These are phyloP conservation scores for Pycnonotus jocosus DNA, from an alignment of 2,113 vertebrate genomes.

Conservation along the genomic window DNA sequence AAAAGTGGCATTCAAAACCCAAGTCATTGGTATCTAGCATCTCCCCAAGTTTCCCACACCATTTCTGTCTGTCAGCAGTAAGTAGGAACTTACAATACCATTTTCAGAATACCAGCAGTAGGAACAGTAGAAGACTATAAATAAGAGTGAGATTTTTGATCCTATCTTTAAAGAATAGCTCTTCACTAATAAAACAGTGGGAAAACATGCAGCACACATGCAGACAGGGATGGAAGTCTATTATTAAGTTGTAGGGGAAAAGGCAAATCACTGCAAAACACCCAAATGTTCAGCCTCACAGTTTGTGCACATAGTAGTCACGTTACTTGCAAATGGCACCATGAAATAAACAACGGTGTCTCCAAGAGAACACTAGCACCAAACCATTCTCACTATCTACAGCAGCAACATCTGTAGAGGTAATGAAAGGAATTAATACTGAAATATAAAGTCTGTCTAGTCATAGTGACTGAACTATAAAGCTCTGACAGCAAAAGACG, in stretches of 20 bases:
- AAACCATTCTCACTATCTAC: background rate
- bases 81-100: too few species aligned
- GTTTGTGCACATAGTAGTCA: background rate
- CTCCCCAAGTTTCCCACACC: fast-evolving
- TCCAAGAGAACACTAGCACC: background rate
- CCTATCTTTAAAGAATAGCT: background rate
- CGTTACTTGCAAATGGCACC: background rate
- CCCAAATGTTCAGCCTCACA: background rate
- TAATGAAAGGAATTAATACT: background rate
- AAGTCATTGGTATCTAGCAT: background rate
- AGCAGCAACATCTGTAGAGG: background rate
- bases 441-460: background rate
- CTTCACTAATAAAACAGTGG: background rate
- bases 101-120: too few species aligned
- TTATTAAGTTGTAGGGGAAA: background rate
- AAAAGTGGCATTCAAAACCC: background rate
- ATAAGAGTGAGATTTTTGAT: background rate
- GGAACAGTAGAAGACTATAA: background rate
- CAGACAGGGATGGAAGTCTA: background rate
- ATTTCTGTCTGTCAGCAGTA: background rate
- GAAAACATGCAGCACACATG: background rate
- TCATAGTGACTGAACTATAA: background rate
- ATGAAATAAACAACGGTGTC: background rate
- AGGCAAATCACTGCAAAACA: background rate
- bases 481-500: background rate